These are phyloP conservation scores for Spea multiplicata DNA, from an alignment of 2,113 vertebrate genomes.

Conservation along the genomic window DNA sequence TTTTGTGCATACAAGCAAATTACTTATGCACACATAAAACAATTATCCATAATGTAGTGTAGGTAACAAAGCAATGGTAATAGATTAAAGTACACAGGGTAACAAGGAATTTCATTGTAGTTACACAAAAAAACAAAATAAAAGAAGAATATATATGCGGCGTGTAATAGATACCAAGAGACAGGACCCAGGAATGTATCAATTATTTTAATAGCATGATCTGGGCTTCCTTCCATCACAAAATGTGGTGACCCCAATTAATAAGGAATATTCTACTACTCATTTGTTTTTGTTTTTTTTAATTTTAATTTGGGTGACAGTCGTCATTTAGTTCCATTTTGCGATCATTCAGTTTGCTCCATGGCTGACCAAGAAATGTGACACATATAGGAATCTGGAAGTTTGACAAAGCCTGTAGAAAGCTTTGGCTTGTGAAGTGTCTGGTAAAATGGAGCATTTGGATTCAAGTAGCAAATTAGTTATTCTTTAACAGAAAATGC, in stretches of 20 bases:
- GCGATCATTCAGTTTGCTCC: constrained; percentile 9
- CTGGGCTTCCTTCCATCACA: constrained; percentile 3
- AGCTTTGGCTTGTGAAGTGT: background rate
- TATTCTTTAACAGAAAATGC: background rate
- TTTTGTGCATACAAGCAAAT: constrained; percentile 40
- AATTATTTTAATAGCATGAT: constrained; percentile 2
- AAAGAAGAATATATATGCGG: background rate
- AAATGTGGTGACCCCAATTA: constrained; percentile 9
- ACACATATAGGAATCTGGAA: background rate
- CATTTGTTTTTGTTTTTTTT: background rate
- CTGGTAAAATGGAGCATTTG: background rate
- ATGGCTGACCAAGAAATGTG: background rate
- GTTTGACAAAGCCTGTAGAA: background rate
- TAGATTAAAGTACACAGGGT: background rate
- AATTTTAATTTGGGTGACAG: background rate
- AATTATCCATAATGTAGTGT: constrained; percentile 31
- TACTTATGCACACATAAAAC: constrained; percentile 34
- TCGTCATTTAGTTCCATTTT: background rate
- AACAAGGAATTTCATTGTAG: background rate
- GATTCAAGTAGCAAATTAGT: background rate
- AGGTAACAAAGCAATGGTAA: constrained; percentile 12
- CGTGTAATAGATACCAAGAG: background rate
- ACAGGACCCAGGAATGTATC: background rate
- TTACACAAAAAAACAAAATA: background rate
- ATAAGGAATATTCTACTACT: constrained; percentile 3